Conservation (phyloP, 2,113 vertebrate genomes). For the Dissostichus mawsoni region DNA sequence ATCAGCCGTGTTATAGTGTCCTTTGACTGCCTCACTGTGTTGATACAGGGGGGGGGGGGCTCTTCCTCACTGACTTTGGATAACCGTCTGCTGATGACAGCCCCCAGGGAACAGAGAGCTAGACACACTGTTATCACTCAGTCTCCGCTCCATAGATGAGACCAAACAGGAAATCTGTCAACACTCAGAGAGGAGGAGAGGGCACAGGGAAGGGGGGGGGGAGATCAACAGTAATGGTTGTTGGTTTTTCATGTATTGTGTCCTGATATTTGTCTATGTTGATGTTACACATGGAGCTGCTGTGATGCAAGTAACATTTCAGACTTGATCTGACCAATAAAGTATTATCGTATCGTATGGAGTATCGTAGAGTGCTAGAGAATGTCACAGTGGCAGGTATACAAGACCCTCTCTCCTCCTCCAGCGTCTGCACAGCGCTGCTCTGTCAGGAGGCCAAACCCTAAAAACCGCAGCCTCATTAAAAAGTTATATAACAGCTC, state of each 20-base stretch:
- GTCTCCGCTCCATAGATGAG: conserved; percentile 1
- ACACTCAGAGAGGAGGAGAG: conserved; percentile 3
- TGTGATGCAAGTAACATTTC: too few relatives aligned
- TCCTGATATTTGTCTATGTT: too few relatives aligned
- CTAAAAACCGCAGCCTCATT: conserved; percentile 65
- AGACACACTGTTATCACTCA: conserved; percentile 31
- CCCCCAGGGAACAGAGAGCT: background rate
- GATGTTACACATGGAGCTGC: too few relatives aligned
- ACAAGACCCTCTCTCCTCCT: conserved; percentile 43
- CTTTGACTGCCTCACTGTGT: background rate
- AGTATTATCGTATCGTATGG: too few relatives aligned
- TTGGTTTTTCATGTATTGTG: too few relatives aligned
- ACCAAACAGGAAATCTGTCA: conserved; percentile 35
- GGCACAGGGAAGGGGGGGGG: background rate
- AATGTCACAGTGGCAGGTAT: conserved; percentile 25
- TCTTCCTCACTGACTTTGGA: background rate
- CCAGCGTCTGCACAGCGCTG: conserved; percentile 46
- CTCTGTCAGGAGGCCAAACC: conserved; percentile 59
- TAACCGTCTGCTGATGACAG: conserved; percentile 14
- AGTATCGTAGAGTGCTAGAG: conserved; percentile 4
- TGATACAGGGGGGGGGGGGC: too few relatives aligned
- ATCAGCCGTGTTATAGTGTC: background rate
- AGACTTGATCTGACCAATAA: too few relatives aligned
- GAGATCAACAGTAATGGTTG: conserved; percentile 10
- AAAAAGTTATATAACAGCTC: conserved; percentile 62